Percentiles rank a stretch among this genome's conserved stretches.
Conservation (phyloP, 2,888 invertebrate species). For the Sarcophaga caerulescens region DNA sequence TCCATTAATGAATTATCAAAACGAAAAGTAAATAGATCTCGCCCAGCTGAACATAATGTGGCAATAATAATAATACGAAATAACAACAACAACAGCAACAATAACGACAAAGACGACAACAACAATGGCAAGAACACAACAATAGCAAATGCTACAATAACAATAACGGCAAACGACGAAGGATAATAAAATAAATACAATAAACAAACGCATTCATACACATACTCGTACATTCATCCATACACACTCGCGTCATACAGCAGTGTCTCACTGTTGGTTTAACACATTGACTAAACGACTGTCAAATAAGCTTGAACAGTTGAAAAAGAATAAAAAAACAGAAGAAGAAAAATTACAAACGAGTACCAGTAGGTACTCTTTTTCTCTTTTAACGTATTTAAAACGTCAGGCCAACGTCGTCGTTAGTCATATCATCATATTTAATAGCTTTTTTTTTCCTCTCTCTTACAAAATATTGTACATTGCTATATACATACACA, state of each 20-base stretch:
- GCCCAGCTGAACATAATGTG: slow-evolving; percentile 69
- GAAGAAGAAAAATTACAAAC: slow-evolving; percentile 6
- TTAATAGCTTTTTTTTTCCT: slow-evolving; percentile 50
- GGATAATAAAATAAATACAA: slow-evolving; percentile 55
- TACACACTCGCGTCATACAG: slow-evolving; percentile 35
- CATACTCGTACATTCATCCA: slow-evolving; percentile 17
- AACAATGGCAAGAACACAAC: slow-evolving; percentile 38
- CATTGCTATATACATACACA: slow-evolving; percentile 29
- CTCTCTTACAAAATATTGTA: not conserved
- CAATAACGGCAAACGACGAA: slow-evolving; percentile 33
- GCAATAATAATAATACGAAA: slow-evolving; percentile 65
- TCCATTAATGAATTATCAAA: slow-evolving; percentile 72
- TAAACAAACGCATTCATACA: slow-evolving; percentile 44
- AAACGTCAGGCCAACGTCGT: slow-evolving; percentile 55
- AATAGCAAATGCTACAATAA: slow-evolving; percentile 52
- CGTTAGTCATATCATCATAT: slow-evolving; percentile 68
- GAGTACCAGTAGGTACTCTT: not conserved
- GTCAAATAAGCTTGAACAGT: slow-evolving; percentile 56
- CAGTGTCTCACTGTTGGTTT: slow-evolving; percentile 64
- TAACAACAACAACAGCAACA: slow-evolving; percentile 37
- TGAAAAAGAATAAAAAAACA: slow-evolving; percentile 17
- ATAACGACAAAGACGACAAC: not conserved
- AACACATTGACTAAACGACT: slow-evolving; percentile 64
- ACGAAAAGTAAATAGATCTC: slow-evolving; percentile 71
- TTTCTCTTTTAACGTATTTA: slow-evolving; percentile 30